Base-by-base conservation (phyloP, 2,888 invertebrate genomes). In the Synanthedon andrenaeformis region DNA sequence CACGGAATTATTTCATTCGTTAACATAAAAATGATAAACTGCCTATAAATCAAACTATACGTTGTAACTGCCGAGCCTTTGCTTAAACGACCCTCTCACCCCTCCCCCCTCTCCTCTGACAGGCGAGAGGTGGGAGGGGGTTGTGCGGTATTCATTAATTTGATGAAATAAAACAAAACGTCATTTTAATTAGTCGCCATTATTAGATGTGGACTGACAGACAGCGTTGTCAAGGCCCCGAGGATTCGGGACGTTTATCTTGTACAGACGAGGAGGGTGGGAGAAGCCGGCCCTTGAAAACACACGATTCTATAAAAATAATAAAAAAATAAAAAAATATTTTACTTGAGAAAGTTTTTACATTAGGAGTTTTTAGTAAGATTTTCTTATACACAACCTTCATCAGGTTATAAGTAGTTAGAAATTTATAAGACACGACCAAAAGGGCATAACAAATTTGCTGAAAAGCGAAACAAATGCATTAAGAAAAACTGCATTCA, bases 101-200 rank as follows among this genome's bases (percentile, higher is more conserved):
- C 35, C 17, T 49, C 49, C 49, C 19, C 49, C 8, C 5, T 23
- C 49, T 11, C 19, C 19, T 51, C 50, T 42, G 42, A 53, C 53
- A 52, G 42, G 28, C 60, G 58, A 62, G 56, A 59, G 51, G 52
- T 54, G 57, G 58, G 55, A 51, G 55, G 60, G 62, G 55, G 56
- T 51, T 45, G 28, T 57, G 35, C 51, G 51, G 56, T 42, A 10
- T 12, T 53, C 57, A 57, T 58, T 58, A 56, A 56, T 58, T 58
- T 58, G 58, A 79, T 74, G 75, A 74, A 74, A 77, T 78, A 75
- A 79, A 80, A 79, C 78, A 78, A 77, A 76, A 74, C 71, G 76
- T 79, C 74, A 73, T 68, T 73, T 79, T 78, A 79, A 79, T 78
- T 79, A 79, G 79, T 64, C 63, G 63, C 74, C 69, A 76, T 77